A percentile compares a stretch with the other conserved stretches of the same genome.
Evolutionary conservation across 2,888 invertebrate genomes (phyloP).

Genomic region (Girardia tigrina): DNA sequence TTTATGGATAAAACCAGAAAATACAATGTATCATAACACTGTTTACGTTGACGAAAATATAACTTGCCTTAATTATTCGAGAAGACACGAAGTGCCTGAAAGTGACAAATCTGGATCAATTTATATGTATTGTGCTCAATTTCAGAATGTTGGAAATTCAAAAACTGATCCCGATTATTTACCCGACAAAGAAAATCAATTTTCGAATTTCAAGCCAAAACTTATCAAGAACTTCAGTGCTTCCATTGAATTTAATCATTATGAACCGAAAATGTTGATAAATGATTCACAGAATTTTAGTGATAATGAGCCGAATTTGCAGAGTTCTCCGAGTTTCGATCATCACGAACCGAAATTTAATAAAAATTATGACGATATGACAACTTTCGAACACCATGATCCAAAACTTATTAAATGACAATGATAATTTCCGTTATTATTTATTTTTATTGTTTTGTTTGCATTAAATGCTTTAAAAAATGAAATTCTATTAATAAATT

Average conservation of each 20-base stretch:
- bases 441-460: too few relatives aligned
- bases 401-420: background rate
- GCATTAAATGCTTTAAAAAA: too few relatives aligned
- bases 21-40: background rate
- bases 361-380: background rate
- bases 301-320: background rate
- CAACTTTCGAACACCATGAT: background rate
- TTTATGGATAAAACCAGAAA: background rate
- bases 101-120: background rate
- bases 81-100: background rate
- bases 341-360: slow-evolving; percentile 12
- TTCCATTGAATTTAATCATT: background rate
- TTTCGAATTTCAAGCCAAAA: background rate
- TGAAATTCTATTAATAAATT: too few relatives aligned
- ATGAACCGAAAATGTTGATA: background rate
- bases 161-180: background rate
- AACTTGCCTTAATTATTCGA: slow-evolving; percentile 5
- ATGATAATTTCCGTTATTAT: background rate
- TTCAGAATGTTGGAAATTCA: background rate
- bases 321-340: background rate
- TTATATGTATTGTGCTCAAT: slow-evolving; percentile 14
- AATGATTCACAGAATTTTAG: background rate
- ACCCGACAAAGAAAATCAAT: background rate
- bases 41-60: background rate
- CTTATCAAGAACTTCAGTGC: too few relatives aligned